Base-by-base conservation (phyloP, 35 echinoderm and acorn worm species). In the Ptychodera flava region DNA sequence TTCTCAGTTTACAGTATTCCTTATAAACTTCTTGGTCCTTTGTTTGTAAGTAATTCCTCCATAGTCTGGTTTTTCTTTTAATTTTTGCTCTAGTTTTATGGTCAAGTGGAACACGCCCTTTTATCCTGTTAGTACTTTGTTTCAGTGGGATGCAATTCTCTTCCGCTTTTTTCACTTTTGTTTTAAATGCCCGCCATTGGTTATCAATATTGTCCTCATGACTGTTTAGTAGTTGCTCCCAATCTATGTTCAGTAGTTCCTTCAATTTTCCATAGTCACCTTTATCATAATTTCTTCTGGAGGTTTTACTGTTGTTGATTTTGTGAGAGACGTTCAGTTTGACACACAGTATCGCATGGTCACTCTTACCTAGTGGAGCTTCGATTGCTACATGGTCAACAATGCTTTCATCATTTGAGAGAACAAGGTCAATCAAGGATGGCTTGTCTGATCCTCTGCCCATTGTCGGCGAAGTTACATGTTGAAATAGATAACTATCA, bases 321-420 rank as follows among this genome's bases (percentile, higher is more conserved):
- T 52, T 30, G 77, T 78, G 28, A 35, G 33, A 1, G 36, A 34
- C 78, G 32, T 80, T 79, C 35, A 87, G 32, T 32, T 79, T n/a
- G 79, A 79, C 36, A 22, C 33, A 28, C 30, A 79, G 77, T 34
- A 79, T 76, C 1, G 77, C n/a, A 36, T 87, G 64, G 35, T 87
- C 85, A 80, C 85, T 87, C 31, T 79, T 79, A 6, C 85, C 85
- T 0, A 87, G 77, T 78, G 85, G 77, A 30, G 75, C 1, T 15
- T 2, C 28, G 35, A 31, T 35, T 35, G 16, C 29, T 32, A 87
- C 16, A 1, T 79, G 16, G 28, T 87, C 33, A 79, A 87, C 31
- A 2, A 87, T 35, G 33, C 10, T 35, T 31, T 87, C 77, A 14
- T 87, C 85, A 27, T 78, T 33, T 28, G 77, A 22, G 28, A 87